Evolutionary conservation across 2,113 vertebrate species (phyloP).

Genomic region (Lutjanus erythropterus): DNA sequence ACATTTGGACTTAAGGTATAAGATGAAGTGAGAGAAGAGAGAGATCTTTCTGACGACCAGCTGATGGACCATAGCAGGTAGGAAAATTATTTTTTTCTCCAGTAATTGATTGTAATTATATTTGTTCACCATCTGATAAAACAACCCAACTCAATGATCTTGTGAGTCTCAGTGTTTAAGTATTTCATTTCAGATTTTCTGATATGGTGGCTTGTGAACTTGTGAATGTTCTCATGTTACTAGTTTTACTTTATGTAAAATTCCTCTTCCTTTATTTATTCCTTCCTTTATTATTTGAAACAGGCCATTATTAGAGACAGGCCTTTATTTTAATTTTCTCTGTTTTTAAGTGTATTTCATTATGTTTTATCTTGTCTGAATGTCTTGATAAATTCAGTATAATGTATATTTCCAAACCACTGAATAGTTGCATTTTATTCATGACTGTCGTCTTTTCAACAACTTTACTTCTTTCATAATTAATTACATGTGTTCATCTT

Average conservation of each 20-base stretch:
- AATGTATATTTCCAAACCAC: not conserved
- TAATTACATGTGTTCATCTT: not conserved
- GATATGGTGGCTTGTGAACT: not conserved
- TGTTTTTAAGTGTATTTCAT: not conserved
- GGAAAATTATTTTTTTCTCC: too few species aligned
- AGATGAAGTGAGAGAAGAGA: not conserved
- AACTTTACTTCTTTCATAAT: not conserved
- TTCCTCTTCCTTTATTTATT: too few species aligned
- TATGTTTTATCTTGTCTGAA: not conserved
- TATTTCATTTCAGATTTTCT: too few species aligned
- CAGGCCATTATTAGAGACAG: not conserved
- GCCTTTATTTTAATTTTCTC: not conserved
- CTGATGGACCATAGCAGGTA: conserved; percentile 25
- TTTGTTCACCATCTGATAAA: not conserved
- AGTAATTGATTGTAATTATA: not conserved
- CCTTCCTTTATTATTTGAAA: too few species aligned
- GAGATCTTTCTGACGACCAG: not conserved
- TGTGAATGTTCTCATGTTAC: not conserved
- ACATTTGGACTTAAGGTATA: conserved; percentile 38
- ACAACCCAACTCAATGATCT: too few species aligned
- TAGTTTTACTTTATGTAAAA: not conserved
- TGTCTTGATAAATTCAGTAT: not conserved
- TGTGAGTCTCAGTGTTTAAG: too few species aligned
- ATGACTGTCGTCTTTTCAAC: too few species aligned
- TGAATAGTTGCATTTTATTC: too few species aligned